Evolutionary conservation across 2,113 vertebrate species (phyloP), one percentile per base, ranked within the genome.

Genomic region (Onychorhynchus coronatus): DNA sequence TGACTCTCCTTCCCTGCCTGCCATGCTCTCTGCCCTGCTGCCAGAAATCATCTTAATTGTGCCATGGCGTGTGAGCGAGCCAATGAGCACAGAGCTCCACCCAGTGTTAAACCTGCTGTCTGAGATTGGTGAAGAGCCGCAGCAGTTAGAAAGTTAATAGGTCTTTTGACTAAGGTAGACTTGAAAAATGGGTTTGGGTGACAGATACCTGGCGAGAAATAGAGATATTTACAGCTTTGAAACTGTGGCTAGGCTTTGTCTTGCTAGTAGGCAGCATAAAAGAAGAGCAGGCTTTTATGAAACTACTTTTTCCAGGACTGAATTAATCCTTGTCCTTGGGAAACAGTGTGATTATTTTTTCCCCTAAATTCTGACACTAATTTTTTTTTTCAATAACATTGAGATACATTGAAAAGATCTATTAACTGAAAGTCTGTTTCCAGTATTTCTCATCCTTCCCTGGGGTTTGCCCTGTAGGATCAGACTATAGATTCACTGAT

Each of bases 61-160:
- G 1, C 8, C 0, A 3, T 49, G 67, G 31, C 25, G 5, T 8
- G 24, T 1, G 14, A 25, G 66, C 3, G n/a, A 82, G 8, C 31
- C 9, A 16, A 49, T 10, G 75, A 77, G 63, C 22, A 3, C 3
- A 20, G 4, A 1, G 65, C 88, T 59, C 50, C 75, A 37, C 79
- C 49, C 55, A 3, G 65, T 5, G 12, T 49, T 55, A 11, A n/a
- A 31, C 0, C 8, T 33, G 30, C 39, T 67, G 58, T 4, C 42
- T 41, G 62, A 39, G 71, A 17, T 0, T 50, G 67, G 46, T 10
- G 3, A 53, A 70, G 24, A 49, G 71, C 53, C 52, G 62, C 2
- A 9, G 66, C 9, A 66, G 68, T 50, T 35, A 58, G 71, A 6
- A 61, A 82, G 72, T 71, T 76, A 85, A 80, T 88, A 28, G n/a